Evolutionary conservation across 2,797 vertebrate genomes (phyloP).

Genomic region (Esox lucius): DNA sequence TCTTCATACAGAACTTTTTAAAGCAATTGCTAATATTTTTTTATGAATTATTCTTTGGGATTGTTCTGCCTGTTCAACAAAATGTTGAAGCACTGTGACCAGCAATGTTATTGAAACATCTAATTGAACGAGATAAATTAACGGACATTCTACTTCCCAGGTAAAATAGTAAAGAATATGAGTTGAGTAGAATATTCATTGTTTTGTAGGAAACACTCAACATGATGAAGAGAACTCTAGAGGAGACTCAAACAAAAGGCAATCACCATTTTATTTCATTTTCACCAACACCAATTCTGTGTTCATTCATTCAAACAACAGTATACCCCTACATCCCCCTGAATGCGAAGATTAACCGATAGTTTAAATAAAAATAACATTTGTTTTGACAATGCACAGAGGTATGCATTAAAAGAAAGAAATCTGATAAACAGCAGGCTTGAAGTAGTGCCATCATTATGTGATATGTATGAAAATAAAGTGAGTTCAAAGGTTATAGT

Average conservation of each 20-base stretch:
- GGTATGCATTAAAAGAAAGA: slow-evolving; percentile 25
- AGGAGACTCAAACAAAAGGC: slow-evolving; percentile 3
- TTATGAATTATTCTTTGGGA: no score
- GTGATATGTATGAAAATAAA: slow-evolving; percentile 39
- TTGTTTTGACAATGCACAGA: slow-evolving; percentile 31
- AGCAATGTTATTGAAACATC: no score
- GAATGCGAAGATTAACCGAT: slow-evolving; percentile 46
- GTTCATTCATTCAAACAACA: slow-evolving; percentile 61
- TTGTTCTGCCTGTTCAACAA: no score
- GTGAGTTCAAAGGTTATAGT: slow-evolving; percentile 16
- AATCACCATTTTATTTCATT: slow-evolving; percentile 70
- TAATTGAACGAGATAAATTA: neutral
- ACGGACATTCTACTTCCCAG: neutral
- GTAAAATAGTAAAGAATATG: neutral
- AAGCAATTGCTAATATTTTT: no score
- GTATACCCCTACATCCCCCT: slow-evolving; percentile 47
- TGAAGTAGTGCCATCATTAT: slow-evolving; percentile 7
- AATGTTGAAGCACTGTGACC: no score
- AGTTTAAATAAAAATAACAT: slow-evolving; percentile 45
- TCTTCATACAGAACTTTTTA: no score
- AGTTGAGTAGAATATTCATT: neutral
- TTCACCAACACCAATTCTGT: slow-evolving; percentile 48
- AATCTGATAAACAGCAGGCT: slow-evolving; percentile 32
- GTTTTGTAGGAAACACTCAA: neutral
- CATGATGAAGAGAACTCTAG: neutral